Base-by-base conservation (phyloP, 1,140 invertebrate species). In the Drosophila nasuta region DNA sequence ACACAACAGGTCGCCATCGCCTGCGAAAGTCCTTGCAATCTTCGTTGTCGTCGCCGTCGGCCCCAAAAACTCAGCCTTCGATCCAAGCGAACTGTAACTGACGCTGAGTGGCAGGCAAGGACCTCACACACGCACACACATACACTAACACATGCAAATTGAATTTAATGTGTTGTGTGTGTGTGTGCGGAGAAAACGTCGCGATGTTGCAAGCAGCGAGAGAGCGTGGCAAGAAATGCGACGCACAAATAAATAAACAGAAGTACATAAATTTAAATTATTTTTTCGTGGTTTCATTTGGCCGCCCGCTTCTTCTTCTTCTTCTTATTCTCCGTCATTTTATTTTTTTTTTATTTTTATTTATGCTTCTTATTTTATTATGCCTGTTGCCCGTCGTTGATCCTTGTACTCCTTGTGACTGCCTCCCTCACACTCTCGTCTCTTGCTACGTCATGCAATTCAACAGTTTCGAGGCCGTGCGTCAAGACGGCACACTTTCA, bases 241-340 rank as follows among this genome's bases (percentile, higher is more conserved):
- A 67, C 54, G 79, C 72, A 87, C 67, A 86, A 81, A 86, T 87
- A 82, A 81, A 86, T 79, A 87, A 74, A 72, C 72, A 78, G 66
- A 88, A 89, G 85, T 88, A 89, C 81, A 88, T 88, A 89, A 88
- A 88, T 88, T 88, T 88, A 88, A 85, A 88, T 88, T 89, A 88
- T 89, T 76, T 89, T 83, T 71, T 75, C 64, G 74, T 77, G 69
- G 77, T 79, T 79, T 74, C 65, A 72, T 79, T 71, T 72, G 66
- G 56, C 15, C 66, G 65, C 66, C 51, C 67, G 66, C 35, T 60
- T 70, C 60, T 56, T 60, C n/a, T 13, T 60, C n/a, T 13, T 48
- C 15, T 48, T 38, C 20, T 25, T 20, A 3, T 20, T 38, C 35
- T 8, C 33, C 7, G 15, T 25, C 20, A 25, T 46, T n/a, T 46